Evolutionary conservation across 1,140 invertebrate genomes (phyloP).

Genomic region (Platorchestia sp.): DNA sequence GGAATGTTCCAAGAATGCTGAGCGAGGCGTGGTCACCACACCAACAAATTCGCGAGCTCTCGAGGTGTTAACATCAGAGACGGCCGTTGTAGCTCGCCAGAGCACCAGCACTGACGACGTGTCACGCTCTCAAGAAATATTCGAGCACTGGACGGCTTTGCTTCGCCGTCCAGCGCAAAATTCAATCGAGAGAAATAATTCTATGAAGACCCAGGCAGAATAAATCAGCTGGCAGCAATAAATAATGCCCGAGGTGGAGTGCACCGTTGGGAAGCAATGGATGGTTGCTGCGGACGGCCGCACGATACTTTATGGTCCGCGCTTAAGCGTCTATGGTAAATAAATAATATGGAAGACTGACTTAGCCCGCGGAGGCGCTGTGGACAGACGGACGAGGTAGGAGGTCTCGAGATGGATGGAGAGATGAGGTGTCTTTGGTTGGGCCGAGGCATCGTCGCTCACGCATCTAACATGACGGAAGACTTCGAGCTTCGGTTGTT

Average conservation of each 20-base stretch:
- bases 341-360: constrained; percentile 41
- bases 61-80: neutral
- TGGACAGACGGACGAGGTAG: constrained; percentile 45
- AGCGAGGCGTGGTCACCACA: neutral
- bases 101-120: neutral
- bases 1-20: neutral
- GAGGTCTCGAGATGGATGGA: constrained; percentile 51
- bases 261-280: constrained; percentile 45
- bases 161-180: constrained; percentile 3
- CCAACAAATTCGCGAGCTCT: neutral
- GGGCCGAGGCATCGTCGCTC: neutral
- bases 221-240: constrained; percentile 44
- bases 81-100: neutral
- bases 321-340: constrained; percentile 55
- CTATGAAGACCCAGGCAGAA: constrained; percentile 46
- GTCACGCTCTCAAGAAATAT: constrained; percentile 19
- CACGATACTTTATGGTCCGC: constrained; percentile 42
- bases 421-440: constrained; percentile 40
- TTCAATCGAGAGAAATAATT: constrained; percentile 53
- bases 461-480: neutral
- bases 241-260: constrained; percentile 45
- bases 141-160: neutral
- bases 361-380: constrained; percentile 16
- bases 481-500: neutral
- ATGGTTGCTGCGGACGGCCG: constrained; percentile 25